Evolutionary conservation across 2,888 invertebrate genomes (phyloP).

Genomic region (Trichopria drosophilae): DNA sequence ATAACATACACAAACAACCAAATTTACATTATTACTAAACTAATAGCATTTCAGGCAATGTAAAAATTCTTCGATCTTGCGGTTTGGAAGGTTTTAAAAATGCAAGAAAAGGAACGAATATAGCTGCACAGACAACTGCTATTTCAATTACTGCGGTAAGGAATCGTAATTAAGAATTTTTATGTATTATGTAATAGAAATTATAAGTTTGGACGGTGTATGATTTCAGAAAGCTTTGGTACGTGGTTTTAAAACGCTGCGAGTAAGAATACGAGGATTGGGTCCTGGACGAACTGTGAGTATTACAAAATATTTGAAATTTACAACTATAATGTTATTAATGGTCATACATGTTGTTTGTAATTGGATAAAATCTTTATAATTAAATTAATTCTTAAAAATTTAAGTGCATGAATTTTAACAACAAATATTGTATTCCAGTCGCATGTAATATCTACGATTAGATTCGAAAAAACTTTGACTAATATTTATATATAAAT

Average conservation of each 20-base stretch:
- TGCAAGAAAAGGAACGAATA: conserved; percentile 92
- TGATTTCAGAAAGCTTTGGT: conserved; percentile 68
- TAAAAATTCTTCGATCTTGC: conserved; percentile 71
- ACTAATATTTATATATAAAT: too few species aligned
- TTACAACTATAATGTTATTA: neutral
- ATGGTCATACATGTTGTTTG: too few species aligned
- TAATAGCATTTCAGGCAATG: conserved; percentile 39
- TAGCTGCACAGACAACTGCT: conserved; percentile 94
- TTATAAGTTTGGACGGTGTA: conserved; percentile 12
- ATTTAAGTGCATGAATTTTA: too few species aligned
- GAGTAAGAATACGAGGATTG: conserved; percentile 79
- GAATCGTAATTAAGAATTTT: conserved; percentile 38
- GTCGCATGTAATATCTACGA: too few species aligned
- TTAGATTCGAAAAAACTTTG: too few species aligned
- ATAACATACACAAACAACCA: neutral
- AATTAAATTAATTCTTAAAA: too few species aligned
- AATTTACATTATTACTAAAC: neutral
- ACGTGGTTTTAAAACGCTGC: conserved; percentile 73
- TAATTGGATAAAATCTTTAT: too few species aligned
- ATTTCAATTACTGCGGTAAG: conserved; percentile 76
- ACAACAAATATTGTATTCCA: too few species aligned
- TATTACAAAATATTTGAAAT: conserved; percentile 20
- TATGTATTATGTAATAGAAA: neutral
- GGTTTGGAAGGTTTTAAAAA: conserved; percentile 95
- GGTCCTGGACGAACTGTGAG: conserved; percentile 90